These are phyloP conservation scores for Delphinus delphis DNA, from an alignment of 2,113 vertebrate species.

Conservation along the genomic window DNA sequence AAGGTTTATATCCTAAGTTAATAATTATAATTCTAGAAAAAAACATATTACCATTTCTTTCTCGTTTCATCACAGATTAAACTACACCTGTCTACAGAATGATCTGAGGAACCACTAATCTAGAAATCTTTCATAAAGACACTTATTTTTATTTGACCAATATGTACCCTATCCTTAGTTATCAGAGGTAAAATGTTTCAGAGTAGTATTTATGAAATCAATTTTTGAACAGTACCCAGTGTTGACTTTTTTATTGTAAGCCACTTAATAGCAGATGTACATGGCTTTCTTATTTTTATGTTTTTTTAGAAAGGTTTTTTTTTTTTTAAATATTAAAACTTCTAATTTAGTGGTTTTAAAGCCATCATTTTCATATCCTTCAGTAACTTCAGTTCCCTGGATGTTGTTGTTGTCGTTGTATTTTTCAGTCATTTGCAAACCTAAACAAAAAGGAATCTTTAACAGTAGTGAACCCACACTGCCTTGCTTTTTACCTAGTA, in stretches of 20 bases:
- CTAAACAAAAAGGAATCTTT: neutral
- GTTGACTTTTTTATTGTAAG: slow-evolving; percentile 17
- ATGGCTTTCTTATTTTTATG: neutral
- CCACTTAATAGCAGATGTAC: neutral
- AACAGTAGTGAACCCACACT: neutral
- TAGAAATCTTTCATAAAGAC: neutral
- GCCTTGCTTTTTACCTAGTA: slow-evolving; percentile 33
- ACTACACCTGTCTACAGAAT: neutral
- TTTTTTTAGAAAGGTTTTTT: neutral
- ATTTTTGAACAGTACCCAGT: neutral
- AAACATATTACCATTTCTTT: neutral
- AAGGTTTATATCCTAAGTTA: neutral
- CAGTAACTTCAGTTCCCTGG: neutral
- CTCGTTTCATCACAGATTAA: neutral
- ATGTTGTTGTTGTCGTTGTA: neutral
- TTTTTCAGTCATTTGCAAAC: slow-evolving; percentile 31
- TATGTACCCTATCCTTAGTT: neutral
- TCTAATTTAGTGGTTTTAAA: slow-evolving; percentile 30
- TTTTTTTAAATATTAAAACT: neutral
- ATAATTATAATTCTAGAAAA: neutral
- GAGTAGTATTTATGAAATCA: neutral
- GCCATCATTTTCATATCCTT: slow-evolving; percentile 16
- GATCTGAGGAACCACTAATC: neutral
- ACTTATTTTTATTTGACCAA: neutral
- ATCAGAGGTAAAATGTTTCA: slow-evolving; percentile 34